Evolutionary conservation across 2,113 vertebrate genomes (phyloP).

Genomic region (Emydura subglobosa): DNA sequence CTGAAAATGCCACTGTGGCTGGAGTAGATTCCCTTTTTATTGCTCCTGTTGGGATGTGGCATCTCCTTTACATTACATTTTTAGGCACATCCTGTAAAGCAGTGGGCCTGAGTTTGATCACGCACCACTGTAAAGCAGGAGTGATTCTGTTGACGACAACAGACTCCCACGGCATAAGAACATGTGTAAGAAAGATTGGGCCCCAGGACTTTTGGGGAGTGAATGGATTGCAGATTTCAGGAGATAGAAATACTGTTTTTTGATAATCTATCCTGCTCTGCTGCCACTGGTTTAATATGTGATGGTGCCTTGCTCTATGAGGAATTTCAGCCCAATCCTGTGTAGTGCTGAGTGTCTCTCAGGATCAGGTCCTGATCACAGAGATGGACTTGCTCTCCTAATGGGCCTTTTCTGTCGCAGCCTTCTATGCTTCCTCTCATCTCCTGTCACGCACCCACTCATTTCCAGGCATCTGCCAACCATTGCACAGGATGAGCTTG

Average conservation of each 20-base stretch:
- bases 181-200: background rate
- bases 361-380: background rate
- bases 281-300: background rate
- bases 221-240: background rate
- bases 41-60: background rate
- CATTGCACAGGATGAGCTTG: background rate
- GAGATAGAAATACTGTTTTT: background rate
- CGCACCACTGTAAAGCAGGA: background rate
- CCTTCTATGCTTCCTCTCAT: rapidly evolving
- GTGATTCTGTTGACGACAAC: background rate
- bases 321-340: background rate
- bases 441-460: background rate
- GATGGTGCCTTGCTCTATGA: background rate
- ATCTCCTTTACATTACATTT: background rate
- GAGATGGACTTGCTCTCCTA: rapidly evolving
- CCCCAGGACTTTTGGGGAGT: rapidly evolving
- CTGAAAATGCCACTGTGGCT: background rate
- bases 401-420: background rate
- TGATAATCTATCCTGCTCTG: background rate
- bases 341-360: background rate
- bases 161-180: background rate
- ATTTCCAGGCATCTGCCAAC: background rate
- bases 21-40: background rate
- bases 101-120: background rate
- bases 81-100: background rate